Base-by-base conservation (phyloP, 2,888 invertebrate genomes). In the Trissolcus japonicus region DNA sequence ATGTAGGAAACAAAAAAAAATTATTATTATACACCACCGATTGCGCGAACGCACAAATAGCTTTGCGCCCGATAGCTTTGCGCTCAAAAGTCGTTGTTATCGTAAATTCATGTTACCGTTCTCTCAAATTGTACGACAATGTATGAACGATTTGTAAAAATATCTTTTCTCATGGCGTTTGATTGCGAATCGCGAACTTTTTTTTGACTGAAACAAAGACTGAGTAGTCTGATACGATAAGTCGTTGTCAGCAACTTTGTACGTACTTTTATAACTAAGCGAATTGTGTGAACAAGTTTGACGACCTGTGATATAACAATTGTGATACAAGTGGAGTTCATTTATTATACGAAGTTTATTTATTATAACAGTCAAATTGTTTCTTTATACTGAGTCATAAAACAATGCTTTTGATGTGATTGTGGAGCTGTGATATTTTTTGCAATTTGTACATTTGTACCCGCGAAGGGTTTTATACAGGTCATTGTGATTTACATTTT, bases 21-120 rank as follows among this genome's bases (percentile, higher is more conserved):
- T n/a, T 63, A 68, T 65, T 43, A 67, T 71, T 76, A 71, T 73
- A 75, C 73, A 76, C 79, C 67, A 66, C 46, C 76, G 76, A 60
- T 16, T 43, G 76, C 68, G 67, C 65, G 40, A 46, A 66, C 14
- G 62, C 62, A 61, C 65, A 25, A 3, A 25, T 6, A n/a, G 16
- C 3, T 55, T 62, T 61, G 63, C 57, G 76, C 62, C 35, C 4
- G n/a, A n/a, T n/a, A n/a, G 16, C 3, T 55, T 62, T 61, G 63
- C 57, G 76, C 62, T 21, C 4, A 17, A 41, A 72, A 60, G 25
- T 46, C 43, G 60, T 72, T 56, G 71, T 61, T 40, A 62, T 43
- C 43, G 43, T 56, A 55, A 54, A 57, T 40, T 55, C 65, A 55
- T 65, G 76, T 76, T 76, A 71, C 41, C 43, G 69, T 51, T 75